Evolutionary conservation across 2,113 vertebrate species (phyloP), one percentile per base, ranked within the genome.

Genomic region (Phylloscopus trochilus): DNA sequence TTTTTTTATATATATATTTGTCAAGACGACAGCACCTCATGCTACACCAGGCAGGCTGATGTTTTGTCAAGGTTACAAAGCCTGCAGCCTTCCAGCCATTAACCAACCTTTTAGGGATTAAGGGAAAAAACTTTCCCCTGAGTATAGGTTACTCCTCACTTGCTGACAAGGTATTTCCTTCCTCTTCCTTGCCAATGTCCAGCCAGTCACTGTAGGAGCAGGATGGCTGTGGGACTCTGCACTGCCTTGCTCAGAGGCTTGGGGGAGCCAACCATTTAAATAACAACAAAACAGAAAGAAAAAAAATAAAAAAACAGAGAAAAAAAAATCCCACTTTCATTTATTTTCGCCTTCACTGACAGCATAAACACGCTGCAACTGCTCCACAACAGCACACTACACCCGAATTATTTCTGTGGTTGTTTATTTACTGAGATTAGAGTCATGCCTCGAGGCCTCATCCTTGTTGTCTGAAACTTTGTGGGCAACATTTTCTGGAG

Each of bases 341-440:
- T 93, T 91, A 49, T 94, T 87, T 83, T 80, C 52, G 19, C 72
- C 75, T 74, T 91, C 84, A n/a, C 63, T 87, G 37, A 69, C 63
- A 92, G 51, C 55, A 73, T 51, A 85, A 95, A 90, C 72, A 83
- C 55, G 52, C 47, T 86, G 72, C 75, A 63, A 94, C 41, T 70
- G 60, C 63, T 83, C 67, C 46, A 66, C 75, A 85, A 33, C 91
- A 85, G 70, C 84, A 51, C 78, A 17, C n/a, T 51, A 10, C 55
- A 83, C 82, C 41, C 84, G 31, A 83, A 73, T 66, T 20, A 49
- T 43, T 93, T n/a, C 79, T 94, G 84, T 90, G 63, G 85, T 88
- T 91, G 62, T 76, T 95, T 96, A 70, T 95, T 96, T 88, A 67
- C 82, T 56, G 39, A 94, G 82, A 93, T 93, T 83, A 87, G 7